Conservation (phyloP, 2,888 invertebrate genomes). For the Drosophila flavopinicola region DNA sequence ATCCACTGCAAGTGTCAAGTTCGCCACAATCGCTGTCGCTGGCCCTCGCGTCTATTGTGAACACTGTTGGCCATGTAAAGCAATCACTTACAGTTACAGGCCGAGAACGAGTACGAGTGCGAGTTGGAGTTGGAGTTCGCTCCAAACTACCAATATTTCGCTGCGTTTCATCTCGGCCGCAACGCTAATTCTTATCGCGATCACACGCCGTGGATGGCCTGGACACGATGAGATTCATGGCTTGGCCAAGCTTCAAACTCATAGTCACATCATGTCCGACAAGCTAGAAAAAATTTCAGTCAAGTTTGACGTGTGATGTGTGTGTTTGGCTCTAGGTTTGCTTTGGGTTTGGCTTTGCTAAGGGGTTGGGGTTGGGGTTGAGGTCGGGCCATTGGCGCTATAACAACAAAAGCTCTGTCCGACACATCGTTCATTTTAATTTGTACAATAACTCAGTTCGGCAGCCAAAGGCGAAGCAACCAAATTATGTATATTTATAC, state of each 20-base stretch:
- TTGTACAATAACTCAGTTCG: conserved; percentile 69
- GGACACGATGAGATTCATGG: conserved; percentile 71
- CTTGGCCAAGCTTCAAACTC: conserved; percentile 42
- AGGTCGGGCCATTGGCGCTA: conserved; percentile 52
- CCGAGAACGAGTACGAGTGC: background rate
- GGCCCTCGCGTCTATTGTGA: conserved; percentile 27
- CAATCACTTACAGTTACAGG: conserved; percentile 58
- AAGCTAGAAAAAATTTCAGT: conserved; percentile 66
- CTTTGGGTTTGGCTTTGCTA: conserved; percentile 8
- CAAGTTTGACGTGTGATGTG: conserved; percentile 65
- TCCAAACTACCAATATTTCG: conserved; percentile 55
- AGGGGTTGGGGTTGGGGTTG: conserved; percentile 6
- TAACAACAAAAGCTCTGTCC: conserved; percentile 65
- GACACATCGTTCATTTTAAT: conserved; percentile 83
- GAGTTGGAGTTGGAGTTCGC: background rate
- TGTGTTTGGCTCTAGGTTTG: conserved; percentile 8
- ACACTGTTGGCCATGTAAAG: conserved; percentile 46
- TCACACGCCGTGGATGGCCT: conserved; percentile 56
- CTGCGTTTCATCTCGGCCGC: conserved; percentile 75
- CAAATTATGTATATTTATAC: conserved; percentile 15
- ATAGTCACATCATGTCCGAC: conserved; percentile 78
- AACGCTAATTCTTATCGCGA: conserved; percentile 73
- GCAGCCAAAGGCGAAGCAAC: conserved; percentile 51
- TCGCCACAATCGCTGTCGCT: conserved; percentile 17
- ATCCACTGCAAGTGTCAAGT: conserved; percentile 49